Base-by-base conservation (phyloP, 2,797 vertebrate species). In the Sparidentex hasta region DNA sequence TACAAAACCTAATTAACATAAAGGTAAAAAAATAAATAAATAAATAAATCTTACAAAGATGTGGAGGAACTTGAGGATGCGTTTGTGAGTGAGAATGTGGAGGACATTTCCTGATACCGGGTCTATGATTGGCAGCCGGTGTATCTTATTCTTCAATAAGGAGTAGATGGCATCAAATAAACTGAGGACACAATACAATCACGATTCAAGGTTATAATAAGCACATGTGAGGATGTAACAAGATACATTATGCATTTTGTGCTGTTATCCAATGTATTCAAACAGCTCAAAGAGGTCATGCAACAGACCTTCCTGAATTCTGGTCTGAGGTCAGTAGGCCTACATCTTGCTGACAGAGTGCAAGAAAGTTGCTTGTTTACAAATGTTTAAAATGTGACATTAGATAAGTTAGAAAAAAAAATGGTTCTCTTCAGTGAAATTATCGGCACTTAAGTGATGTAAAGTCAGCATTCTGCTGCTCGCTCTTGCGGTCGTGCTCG, bases 21-120 rank as follows among this genome's bases (percentile, higher is more conserved):
- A 33, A 67, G 9, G n/a, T 13, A 21, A 1, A 20, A 47, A 33
- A 55, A 23, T n/a, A 67, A 7, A 13, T 9, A n/a, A n/a, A n/a
- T n/a, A n/a, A 21, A 1, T n/a, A 20, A 41, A 33, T 21, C 97
- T 98, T 92, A 99, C 98, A 93, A 99, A 99, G 91, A 99, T 97
- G 94, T 99, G 96, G 82, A 99, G 97, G 91, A 99, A 99, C 95
- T 99, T 99, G 90, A 99, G 97, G 93, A 99, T 99, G 93, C 98
- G 97, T 94, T 99, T 99, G 96, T 99, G 98, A 61, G 98, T 99
- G 82, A 99, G 97, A 74, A 99, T 99, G 95, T 99, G 97, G 87
- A 99, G 97, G 92, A 98, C 98, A 77, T 99, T 99, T 88, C 98
- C 98, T 67, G 98, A 97, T 80, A 95, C 93, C 0, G 98, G 98